Base-by-base conservation (phyloP, 2,888 invertebrate genomes). In the Aleiodes testaceus region DNA sequence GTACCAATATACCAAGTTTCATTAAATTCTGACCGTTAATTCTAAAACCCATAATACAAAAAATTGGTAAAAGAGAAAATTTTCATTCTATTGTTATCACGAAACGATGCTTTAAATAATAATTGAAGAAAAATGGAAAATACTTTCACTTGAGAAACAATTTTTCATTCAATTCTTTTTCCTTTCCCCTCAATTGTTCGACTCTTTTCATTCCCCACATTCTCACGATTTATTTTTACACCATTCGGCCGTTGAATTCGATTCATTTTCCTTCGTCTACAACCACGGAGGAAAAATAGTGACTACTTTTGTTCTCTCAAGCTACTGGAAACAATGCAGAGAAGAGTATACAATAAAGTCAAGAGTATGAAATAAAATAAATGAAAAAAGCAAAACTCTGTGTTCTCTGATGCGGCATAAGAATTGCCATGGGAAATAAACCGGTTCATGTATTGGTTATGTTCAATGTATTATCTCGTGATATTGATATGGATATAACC, bases 381-480 rank as follows among this genome's bases (percentile, higher is more conserved):
- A 55, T 20, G 11, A 42, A 53, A n/a, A 66, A 53, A 53, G 63
- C 18, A 42, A 9, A 16, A n/a, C n/a, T 53, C 22, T 26, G 5
- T 50, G 16, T 18, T 50, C 50, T 50, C 50, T 59, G 59, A 59
- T 42, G 42, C 4, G 42, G 42, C 6, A 52, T 30, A 14, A 69
- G 55, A 70, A 65, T 70, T 70, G 53, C 44, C 30, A 70, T 70
- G 44, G 69, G 26, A 70, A 53, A 70, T 70, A 52, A 36, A 36
- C 44, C 14, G 42, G 44, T 63, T 63, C 12, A n/a, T 69, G 22
- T 16, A 59, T 30, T 16, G 59, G 26, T 16, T n/a, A 47, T 49
- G 14, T 50, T 14, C 52, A 52, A 22, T 52, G 22, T 26, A 14
- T 52, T 42, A 49, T 63, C 22, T 11, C 9, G 36, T 36, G 36